phyloP scores from a whole-genome alignment of 2,888 invertebrate species.

The Gibbula magus region DNA sequence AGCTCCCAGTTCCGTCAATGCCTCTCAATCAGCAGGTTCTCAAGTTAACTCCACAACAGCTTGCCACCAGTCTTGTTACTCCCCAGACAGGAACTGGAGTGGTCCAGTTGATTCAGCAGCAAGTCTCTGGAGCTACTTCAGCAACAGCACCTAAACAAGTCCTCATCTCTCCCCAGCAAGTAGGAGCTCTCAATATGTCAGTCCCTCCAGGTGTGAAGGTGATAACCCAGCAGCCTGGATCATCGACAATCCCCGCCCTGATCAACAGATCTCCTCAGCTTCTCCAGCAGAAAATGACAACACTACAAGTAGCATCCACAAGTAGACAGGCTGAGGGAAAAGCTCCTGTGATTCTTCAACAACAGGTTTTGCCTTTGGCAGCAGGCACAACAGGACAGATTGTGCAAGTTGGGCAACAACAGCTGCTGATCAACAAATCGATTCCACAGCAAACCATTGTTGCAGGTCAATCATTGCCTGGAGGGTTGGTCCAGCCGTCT shows the following conservation, averaged over 20 bases:
- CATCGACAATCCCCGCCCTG: background rate
- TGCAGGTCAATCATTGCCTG: background rate
- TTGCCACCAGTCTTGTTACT: background rate
- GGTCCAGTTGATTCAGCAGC: conserved; percentile 16
- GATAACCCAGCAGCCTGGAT: background rate
- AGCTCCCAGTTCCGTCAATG: background rate
- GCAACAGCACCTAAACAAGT: conserved; percentile 9
- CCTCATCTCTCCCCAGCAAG: background rate
- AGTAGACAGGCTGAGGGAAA: background rate
- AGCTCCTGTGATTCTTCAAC: background rate
- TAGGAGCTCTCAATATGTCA: background rate
- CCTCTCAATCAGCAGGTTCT: conserved; percentile 6
- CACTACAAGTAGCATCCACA: background rate
- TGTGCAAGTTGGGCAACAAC: conserved; percentile 1
- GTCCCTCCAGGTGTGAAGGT: background rate
- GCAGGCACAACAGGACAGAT: background rate
- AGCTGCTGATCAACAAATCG: background rate
- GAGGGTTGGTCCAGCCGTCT: background rate
- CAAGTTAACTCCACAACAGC: conserved; percentile 5
- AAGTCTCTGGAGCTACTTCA: conserved; percentile 19
- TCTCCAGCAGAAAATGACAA: background rate
- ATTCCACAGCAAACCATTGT: background rate
- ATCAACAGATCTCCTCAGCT: background rate
- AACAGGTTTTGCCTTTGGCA: background rate
- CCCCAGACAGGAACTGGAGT: background rate